phyloP scores from a whole-genome alignment of 1,140 invertebrate genomes.

The Druon quercuslanigerum region DNA sequence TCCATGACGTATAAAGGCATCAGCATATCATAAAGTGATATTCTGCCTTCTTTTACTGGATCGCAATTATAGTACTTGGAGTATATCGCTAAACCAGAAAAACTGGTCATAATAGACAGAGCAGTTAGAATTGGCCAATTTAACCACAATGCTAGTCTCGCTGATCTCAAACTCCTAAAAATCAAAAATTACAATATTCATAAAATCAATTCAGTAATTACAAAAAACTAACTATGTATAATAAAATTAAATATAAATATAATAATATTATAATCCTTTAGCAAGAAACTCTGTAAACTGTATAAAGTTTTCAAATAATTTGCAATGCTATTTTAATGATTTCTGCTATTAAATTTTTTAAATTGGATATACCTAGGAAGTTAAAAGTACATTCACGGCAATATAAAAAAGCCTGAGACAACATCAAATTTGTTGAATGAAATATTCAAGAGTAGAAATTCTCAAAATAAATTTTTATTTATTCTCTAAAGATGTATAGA shows the following conservation, averaged over 20 bases:
- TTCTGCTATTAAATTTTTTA: too few species aligned
- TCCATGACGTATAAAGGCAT: constrained; percentile 89
- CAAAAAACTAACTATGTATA: constrained; percentile 9
- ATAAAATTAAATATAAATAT: neutral
- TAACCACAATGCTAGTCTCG: constrained; percentile 81
- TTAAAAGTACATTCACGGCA: too few species aligned
- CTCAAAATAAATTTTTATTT: too few species aligned
- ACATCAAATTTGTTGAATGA: too few species aligned
- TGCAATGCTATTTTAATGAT: too few species aligned
- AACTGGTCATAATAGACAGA: constrained; percentile 83
- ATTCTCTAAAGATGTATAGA: too few species aligned
- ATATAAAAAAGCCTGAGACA: too few species aligned
- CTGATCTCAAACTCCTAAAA: constrained; percentile 77
- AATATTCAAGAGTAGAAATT: too few species aligned
- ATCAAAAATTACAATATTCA: constrained; percentile 33
- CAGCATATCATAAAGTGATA: constrained; percentile 78
- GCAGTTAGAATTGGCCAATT: constrained; percentile 83
- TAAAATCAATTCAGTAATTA: constrained; percentile 27
- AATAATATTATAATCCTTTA: too few species aligned
- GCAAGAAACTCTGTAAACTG: too few species aligned
- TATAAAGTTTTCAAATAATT: too few species aligned
- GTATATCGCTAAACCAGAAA: constrained; percentile 88
- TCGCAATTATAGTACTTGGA: constrained; percentile 86
- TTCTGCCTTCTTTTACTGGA: constrained; percentile 78
- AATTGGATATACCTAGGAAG: too few species aligned